Evolutionary conservation across 2,888 invertebrate species (phyloP).

Genomic region (Amiota minor): DNA sequence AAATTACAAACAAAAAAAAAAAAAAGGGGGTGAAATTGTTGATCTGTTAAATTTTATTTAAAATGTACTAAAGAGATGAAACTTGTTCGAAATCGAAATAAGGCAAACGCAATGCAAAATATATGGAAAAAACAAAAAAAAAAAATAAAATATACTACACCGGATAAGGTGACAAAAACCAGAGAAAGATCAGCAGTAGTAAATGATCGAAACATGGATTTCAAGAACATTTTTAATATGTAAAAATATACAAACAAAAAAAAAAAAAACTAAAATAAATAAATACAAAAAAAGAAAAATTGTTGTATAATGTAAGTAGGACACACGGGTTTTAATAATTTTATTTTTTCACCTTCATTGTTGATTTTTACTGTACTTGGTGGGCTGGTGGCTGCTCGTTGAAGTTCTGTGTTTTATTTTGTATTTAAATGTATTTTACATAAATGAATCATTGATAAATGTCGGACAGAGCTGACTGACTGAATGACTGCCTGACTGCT

Average conservation of each 20-base stretch:
- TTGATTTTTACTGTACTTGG: conserved; percentile 5
- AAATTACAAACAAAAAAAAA: too few relatives aligned
- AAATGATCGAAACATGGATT: not conserved
- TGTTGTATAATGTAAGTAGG: conserved; percentile 9
- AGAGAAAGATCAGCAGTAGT: too few relatives aligned
- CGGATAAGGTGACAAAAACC: too few relatives aligned
- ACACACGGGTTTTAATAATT: conserved; percentile 22
- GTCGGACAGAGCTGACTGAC: too few relatives aligned
- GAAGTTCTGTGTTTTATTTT: conserved; percentile 6
- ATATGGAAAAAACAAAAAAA: too few relatives aligned
- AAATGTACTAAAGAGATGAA: too few relatives aligned
- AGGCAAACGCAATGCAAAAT: too few relatives aligned
- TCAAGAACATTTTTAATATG: conserved; percentile 19
- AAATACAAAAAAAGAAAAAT: not conserved
- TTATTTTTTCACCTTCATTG: not conserved
- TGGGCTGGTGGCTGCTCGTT: not conserved
- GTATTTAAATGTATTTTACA: conserved; percentile 26
- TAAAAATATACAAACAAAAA: conserved; percentile 10
- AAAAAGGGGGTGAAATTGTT: too few relatives aligned
- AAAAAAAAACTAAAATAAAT: not conserved
- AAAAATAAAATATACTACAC: too few relatives aligned
- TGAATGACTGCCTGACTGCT: too few relatives aligned
- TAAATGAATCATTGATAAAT: conserved; percentile 27
- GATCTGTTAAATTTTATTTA: too few relatives aligned
- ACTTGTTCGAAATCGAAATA: too few relatives aligned